These are phyloP conservation scores for Phaethornis superciliosus DNA, from an alignment of 2,113 vertebrate genomes.

Conservation along the genomic window DNA sequence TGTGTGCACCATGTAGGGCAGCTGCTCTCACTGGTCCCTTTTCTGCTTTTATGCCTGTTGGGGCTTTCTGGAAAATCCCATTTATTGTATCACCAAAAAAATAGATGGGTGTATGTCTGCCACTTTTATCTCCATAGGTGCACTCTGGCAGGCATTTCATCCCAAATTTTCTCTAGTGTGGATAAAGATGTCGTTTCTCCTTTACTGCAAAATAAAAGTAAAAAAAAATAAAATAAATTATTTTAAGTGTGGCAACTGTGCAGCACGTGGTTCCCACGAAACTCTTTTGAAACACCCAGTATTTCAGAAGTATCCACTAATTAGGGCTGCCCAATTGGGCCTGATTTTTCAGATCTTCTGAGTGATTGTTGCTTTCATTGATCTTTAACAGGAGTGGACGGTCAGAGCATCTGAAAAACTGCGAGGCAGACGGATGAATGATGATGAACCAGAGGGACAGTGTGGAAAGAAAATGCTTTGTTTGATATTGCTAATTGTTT, in stretches of 20 bases:
- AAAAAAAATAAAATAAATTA: no score
- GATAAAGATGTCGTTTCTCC: neutral
- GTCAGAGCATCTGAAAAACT: slow-evolving; percentile 24
- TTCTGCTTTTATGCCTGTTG: neutral
- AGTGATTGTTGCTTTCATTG: neutral
- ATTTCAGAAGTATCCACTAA: neutral
- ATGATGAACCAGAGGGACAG: neutral
- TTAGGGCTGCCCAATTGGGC: neutral
- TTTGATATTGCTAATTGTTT: slow-evolving; percentile 49
- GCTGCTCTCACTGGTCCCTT: neutral
- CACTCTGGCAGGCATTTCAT: neutral
- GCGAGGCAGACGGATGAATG: neutral
- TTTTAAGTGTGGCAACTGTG: neutral
- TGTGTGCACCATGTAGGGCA: neutral
- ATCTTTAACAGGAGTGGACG: neutral
- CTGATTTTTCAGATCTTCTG: slow-evolving; percentile 7
- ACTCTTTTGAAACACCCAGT: neutral
- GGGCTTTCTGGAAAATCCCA: neutral
- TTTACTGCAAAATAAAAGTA: neutral
- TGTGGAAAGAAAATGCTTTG: neutral
- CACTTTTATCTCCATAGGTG: neutral
- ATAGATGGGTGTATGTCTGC: neutral
- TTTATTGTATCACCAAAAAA: neutral
- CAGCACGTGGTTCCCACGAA: neutral
- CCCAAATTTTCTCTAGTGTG: neutral